Evolutionary conservation across 2,113 vertebrate genomes (phyloP).

Genomic region (Trichomycterus rosablanca): DNA sequence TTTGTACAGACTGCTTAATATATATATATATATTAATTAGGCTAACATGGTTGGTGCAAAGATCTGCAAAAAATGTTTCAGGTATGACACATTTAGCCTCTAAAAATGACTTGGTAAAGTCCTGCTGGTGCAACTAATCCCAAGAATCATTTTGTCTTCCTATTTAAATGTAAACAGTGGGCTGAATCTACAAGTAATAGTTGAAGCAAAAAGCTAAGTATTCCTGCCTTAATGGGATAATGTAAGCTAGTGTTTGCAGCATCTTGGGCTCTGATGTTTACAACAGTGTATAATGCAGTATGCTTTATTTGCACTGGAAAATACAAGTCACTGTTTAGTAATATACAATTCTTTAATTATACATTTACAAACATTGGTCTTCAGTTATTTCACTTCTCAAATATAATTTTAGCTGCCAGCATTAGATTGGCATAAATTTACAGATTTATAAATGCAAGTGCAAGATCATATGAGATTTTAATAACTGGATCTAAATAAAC

Average conservation of each 20-base stretch:
- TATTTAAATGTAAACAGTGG: not conserved
- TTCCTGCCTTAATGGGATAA: not conserved
- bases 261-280: conserved; percentile 1
- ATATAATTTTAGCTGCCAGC: no score
- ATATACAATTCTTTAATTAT: not conserved
- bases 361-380: not conserved
- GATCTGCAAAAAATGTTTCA: no score
- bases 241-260: not conserved
- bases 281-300: conserved; percentile 24
- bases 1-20: no score
- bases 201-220: not conserved
- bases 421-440: no score
- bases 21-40: no score
- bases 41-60: no score
- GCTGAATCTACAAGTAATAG: not conserved
- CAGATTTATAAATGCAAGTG: not conserved
- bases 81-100: no score
- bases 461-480: not conserved
- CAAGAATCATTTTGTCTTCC: not conserved
- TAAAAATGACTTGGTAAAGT: no score
- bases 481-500: not conserved
- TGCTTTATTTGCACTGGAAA: conserved; percentile 27
- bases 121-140: no score
- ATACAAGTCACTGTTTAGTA: not conserved
- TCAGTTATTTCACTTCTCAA: not conserved